Conservation (phyloP, 30 jellyfish, hydroid and myxozoan genomes). For the Catostylus mosaicus region DNA sequence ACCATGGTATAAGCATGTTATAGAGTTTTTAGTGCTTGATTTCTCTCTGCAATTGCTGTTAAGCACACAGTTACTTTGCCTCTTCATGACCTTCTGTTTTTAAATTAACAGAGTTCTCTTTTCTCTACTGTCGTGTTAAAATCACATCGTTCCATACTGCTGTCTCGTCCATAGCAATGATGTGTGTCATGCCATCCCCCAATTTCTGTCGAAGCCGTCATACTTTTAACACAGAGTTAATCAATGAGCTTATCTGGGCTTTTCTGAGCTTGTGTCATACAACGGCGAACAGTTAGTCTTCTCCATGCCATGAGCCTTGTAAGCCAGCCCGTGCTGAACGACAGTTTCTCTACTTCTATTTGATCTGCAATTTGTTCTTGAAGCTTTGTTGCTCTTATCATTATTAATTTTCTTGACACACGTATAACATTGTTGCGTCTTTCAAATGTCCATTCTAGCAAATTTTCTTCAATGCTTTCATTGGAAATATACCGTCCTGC, state of each 20-base stretch:
- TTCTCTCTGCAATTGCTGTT: conserved; percentile 72
- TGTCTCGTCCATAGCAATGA: conserved; percentile 56
- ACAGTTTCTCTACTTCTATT: conserved; percentile 9
- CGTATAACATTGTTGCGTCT: conserved; percentile 7
- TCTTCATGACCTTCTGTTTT: conserved; percentile 41
- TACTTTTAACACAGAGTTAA: conserved; percentile 28
- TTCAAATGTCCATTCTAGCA: conserved; percentile 31
- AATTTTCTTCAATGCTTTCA: conserved; percentile 10
- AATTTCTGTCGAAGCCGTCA: conserved; percentile 17
- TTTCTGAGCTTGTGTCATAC: conserved; percentile 33
- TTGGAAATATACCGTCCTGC: conserved; percentile 1
- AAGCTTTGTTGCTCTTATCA: conserved; percentile 15
- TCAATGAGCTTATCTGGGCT: conserved; percentile 32
- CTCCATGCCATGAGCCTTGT: conserved; percentile 30
- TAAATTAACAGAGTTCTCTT: conserved; percentile 7
- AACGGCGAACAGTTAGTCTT: conserved; percentile 14
- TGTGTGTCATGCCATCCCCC: conserved; percentile 7
- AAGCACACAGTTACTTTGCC: conserved; percentile 53
- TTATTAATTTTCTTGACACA: conserved; percentile 6
- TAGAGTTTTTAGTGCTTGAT: no score
- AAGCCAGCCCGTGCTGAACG: conserved; percentile 21
- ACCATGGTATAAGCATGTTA: no score
- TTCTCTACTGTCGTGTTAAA: conserved; percentile 36
- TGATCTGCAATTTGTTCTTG: neutral
- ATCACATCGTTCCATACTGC: conserved; percentile 38